Evolutionary conservation across 2,888 invertebrate species (phyloP), one percentile per base, ranked within the genome.

Genomic region (Xylota sylvarum): DNA sequence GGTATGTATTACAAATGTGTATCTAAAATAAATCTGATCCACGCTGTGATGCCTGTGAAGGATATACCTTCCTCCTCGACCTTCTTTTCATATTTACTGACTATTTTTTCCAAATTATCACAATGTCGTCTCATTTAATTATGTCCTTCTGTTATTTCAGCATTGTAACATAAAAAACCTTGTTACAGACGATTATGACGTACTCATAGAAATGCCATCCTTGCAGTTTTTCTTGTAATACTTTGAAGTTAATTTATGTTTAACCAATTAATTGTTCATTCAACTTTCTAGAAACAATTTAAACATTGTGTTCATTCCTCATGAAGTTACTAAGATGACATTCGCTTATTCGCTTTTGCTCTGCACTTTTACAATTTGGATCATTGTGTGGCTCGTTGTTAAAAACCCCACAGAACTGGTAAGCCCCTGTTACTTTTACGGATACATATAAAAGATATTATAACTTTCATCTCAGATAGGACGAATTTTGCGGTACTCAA

Each of bases 401-500:
- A 35, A 10, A 0, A 76, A 55, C 17, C 56, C 76, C 2, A 52
- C 58, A n/a, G 67, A 60, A 30, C 19, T 12, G 35, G 81, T 69
- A 40, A 73, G 50, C 3, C 0, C 0, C 5, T 0, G 5, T 1
- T 2, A 9, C 9, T 1, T n/a, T 1, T 19, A n/a, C 0, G 2
- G 1, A 19, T 6, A 3, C 7, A n/a, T 27, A 23, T 46, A n/a
- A 12, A 14, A 37, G 4, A 4, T 17, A 58, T 37, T 10, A 23
- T 6, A 10, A 12, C 0, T 58, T 12, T 3, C 1, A n/a, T 46
- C 14, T 56, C 58, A 92, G 91, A 90, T 92, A 76, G 92, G 92
- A 6, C 90, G 90, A 69, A 70, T 89, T 4, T 55, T 92, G 14
- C 91, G 91, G 3, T 92, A 90, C 62, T 81, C 88, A 3, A 90